Evolutionary conservation across 2,888 invertebrate genomes (phyloP).

Genomic region (Thymelicus acteon): DNA sequence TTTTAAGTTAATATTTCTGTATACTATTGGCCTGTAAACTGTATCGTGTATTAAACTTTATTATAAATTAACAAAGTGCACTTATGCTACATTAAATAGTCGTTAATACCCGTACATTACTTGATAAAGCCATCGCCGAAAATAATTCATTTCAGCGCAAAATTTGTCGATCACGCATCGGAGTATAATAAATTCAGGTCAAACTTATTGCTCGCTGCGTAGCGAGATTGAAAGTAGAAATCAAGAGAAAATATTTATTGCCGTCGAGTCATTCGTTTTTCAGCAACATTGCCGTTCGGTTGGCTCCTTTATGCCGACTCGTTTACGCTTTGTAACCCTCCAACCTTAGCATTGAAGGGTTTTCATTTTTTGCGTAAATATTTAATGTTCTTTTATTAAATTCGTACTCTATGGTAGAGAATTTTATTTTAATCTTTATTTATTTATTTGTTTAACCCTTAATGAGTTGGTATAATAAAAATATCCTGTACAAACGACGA

Average conservation of each 20-base stretch:
- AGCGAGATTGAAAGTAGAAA: constrained; percentile 23
- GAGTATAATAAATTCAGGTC: constrained; percentile 21
- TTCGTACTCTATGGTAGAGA: not conserved
- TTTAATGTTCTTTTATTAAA: constrained; percentile 5
- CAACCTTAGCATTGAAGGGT: constrained; percentile 13
- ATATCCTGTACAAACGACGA: too few species aligned
- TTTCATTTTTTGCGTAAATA: constrained; percentile 16
- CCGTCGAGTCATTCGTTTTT: constrained; percentile 26
- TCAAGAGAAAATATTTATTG: constrained; percentile 26
- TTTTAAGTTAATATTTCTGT: too few species aligned
- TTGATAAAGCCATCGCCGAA: not conserved
- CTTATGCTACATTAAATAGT: too few species aligned
- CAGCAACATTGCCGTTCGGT: constrained; percentile 25
- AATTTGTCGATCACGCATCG: constrained; percentile 13
- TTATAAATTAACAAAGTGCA: too few species aligned
- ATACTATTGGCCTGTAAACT: too few species aligned
- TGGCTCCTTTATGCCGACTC: constrained; percentile 24
- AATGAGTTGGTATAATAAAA: not conserved
- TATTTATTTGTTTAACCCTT: not conserved
- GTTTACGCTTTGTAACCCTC: constrained; percentile 19
- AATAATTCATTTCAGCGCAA: constrained; percentile 1
- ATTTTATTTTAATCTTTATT: not conserved
- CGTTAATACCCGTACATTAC: too few species aligned
- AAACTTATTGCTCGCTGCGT: constrained; percentile 12
- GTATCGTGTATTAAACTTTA: too few species aligned